Base-by-base conservation (phyloP, 2,797 vertebrate species). In the Parotocinclus haroldoi region DNA sequence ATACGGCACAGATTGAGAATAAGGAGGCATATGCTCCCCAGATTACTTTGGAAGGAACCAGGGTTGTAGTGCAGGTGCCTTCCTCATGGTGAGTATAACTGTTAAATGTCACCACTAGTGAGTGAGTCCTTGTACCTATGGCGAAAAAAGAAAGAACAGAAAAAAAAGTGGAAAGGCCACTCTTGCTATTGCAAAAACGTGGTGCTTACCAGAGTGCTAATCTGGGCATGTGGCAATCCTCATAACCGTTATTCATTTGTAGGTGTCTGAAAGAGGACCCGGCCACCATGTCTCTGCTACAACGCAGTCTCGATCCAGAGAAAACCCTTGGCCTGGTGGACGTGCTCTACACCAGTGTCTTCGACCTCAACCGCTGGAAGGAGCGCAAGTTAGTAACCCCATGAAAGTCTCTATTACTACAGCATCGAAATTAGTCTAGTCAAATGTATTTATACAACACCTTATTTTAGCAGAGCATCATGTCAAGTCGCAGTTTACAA, bases 201-300 rank as follows among this genome's bases (percentile, higher is more conserved):
- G 27, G 27, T 2, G 2, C 27, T 27, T 27, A 27, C 27, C 27
- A 27, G 27, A 27, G 27, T 27, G 27, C 5, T 27, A 27, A 2
- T 27, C 27, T 27, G 27, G 27, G 27, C 5, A 27, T 27, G 27
- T 27, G 27, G 27, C 2, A 27, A 27, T 27, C 27, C 2, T 27
- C 27, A 27, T 27, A 27, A 27, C 27, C 27, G 5, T 27, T 2
- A 3, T 38, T 14, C 7, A 18, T 19, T 63, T 39, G 46, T 76
- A 99, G 97, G 97, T 99, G 97, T 91, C 85, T 99, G 82, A 99
- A 99, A 79, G 97, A 99, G 85, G 97, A 99, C 77, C 97, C 97
- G 8, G 95, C 97, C 64, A 99, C 97, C 0, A 98, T 99, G 97
- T 99, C 97, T 68, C 82, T 99, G 80, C 90, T 99, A 8, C 96